Evolutionary conservation across 2,113 vertebrate genomes (phyloP).

Genomic region (Epinephelus cyanopodus): DNA sequence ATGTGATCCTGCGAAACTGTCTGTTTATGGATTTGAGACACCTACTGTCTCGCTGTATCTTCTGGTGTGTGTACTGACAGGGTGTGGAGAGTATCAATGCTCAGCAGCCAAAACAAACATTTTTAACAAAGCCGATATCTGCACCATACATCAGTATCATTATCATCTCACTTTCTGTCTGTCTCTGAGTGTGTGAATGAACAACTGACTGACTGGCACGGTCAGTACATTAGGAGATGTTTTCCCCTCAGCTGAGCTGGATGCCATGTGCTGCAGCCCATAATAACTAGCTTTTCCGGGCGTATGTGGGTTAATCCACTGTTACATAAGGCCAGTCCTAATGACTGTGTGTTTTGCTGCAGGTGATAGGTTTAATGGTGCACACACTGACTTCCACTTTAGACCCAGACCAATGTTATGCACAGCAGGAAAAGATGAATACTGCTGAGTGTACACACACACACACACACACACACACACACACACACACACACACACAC

Average conservation of each 20-base stretch:
- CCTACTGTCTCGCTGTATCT: background rate
- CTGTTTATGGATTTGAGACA: no score
- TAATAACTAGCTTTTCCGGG: constrained; percentile 68
- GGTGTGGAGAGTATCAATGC: background rate
- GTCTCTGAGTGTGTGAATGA: background rate
- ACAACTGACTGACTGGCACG: background rate
- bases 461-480: constrained; percentile 6
- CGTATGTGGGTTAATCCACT: constrained; percentile 76
- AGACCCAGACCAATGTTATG: constrained; percentile 3
- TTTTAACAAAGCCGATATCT: background rate
- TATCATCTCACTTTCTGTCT: background rate
- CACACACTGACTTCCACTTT: constrained; percentile 43
- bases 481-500: no score
- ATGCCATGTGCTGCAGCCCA: constrained; percentile 56
- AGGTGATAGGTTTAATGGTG: constrained; percentile 71
- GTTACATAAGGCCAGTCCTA: constrained; percentile 68
- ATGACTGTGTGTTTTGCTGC: constrained; percentile 73
- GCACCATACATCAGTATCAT: background rate
- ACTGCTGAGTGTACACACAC: background rate
- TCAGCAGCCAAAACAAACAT: background rate
- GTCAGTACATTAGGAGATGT: constrained; percentile 24
- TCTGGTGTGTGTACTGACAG: background rate
- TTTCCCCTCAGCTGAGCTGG: constrained; percentile 51
- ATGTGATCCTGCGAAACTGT: no score
- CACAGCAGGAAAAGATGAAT: constrained; percentile 21